Percentiles rank a stretch among this genome's conserved stretches.
Evolutionary conservation across 2,888 invertebrate species (phyloP).

Genomic region (Ptychoptera albimana): DNA sequence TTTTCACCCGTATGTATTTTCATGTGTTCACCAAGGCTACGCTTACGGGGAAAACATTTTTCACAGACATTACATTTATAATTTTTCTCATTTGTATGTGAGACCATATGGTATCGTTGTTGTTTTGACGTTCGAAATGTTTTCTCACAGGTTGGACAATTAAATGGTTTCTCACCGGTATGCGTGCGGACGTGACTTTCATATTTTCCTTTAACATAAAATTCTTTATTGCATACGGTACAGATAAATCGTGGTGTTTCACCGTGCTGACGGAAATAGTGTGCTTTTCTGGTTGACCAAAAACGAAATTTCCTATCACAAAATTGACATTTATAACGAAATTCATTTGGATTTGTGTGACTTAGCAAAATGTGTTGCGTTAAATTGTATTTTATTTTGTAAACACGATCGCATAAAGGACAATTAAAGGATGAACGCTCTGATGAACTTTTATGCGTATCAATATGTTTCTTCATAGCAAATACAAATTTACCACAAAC

Average conservation of each 20-base stretch:
- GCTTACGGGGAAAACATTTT: too few species aligned
- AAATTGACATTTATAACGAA: conserved; percentile 9
- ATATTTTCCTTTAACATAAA: not conserved
- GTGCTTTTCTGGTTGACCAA: too few species aligned
- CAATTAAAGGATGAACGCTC: conserved; percentile 7
- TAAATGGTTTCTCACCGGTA: conserved; percentile 9
- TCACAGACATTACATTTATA: too few species aligned
- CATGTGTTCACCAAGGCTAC: too few species aligned
- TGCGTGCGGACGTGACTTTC: conserved; percentile 10
- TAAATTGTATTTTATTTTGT: conserved; percentile 10
- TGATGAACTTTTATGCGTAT: too few species aligned
- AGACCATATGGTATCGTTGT: conserved; percentile 8
- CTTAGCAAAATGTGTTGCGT: conserved; percentile 7
- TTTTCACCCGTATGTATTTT: too few species aligned
- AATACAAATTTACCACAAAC: too few species aligned
- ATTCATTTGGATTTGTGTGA: conserved; percentile 7
- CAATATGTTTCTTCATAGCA: too few species aligned
- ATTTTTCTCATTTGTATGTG: conserved; percentile 2
- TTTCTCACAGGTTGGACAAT: conserved; percentile 7
- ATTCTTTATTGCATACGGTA: too few species aligned
- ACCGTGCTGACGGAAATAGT: too few species aligned
- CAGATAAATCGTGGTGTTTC: too few species aligned
- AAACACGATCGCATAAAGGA: conserved; percentile 7
- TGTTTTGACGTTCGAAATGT: conserved; percentile 9
- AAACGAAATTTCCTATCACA: not conserved